Conservation (phyloP, 1,140 invertebrate species). For the Panonychus citri region DNA sequence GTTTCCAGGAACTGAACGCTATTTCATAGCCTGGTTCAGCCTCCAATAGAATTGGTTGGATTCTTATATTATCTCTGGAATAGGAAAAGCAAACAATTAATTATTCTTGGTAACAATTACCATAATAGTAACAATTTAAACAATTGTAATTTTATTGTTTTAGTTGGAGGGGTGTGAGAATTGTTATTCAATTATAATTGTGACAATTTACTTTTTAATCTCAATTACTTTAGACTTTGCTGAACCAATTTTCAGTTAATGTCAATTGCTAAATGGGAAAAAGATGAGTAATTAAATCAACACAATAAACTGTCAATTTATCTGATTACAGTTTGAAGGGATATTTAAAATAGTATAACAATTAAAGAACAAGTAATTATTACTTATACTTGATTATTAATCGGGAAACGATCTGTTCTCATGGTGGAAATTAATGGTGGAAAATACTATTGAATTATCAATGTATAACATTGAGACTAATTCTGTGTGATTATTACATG, state of each 20-base stretch:
- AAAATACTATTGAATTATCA: not conserved
- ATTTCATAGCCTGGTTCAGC: conserved; percentile 10
- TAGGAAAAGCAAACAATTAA: not conserved
- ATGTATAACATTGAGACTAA: not conserved
- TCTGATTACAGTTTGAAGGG: too few relatives aligned
- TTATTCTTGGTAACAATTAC: not conserved
- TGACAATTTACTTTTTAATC: too few relatives aligned
- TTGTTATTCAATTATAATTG: not conserved
- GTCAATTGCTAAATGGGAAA: too few relatives aligned
- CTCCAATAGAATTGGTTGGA: conserved; percentile 7
- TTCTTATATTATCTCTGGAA: conserved; percentile 13
- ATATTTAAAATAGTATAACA: too few relatives aligned
- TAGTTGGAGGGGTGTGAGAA: not conserved
- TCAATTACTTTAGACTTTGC: too few relatives aligned
- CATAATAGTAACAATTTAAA: not conserved
- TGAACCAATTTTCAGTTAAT: too few relatives aligned
- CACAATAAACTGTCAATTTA: too few relatives aligned
- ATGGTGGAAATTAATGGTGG: not conserved
- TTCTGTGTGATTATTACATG: too few relatives aligned
- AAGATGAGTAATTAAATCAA: too few relatives aligned
- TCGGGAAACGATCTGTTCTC: not conserved
- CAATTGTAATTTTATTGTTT: not conserved
- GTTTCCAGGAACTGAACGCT: not conserved
- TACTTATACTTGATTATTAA: not conserved
- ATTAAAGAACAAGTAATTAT: not conserved